Evolutionary conservation across 1,140 invertebrate genomes (phyloP).

Genomic region (Drosophila burlai): DNA sequence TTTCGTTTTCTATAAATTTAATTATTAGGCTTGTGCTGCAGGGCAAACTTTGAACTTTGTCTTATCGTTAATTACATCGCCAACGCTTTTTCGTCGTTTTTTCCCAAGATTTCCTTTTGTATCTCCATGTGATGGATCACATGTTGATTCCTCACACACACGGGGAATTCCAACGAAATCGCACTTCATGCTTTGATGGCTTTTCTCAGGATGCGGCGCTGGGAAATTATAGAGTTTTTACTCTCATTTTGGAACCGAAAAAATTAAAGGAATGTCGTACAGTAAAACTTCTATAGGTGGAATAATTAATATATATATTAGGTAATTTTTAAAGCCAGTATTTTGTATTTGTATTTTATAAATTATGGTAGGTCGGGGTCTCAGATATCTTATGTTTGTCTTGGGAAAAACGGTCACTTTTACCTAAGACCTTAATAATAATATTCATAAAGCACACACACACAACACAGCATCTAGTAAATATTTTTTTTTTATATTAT

Average conservation of each 20-base stretch:
- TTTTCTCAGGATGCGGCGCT: slow-evolving; percentile 60
- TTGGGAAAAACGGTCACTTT: too few relatives aligned
- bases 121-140: slow-evolving; percentile 62
- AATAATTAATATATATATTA: background rate
- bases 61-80: slow-evolving; percentile 78
- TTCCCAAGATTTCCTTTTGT: slow-evolving; percentile 63
- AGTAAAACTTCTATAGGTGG: background rate
- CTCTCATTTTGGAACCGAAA: slow-evolving; percentile 15
- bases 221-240: slow-evolving; percentile 58
- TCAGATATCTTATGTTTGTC: too few relatives aligned
- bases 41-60: slow-evolving; percentile 59
- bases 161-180: slow-evolving; percentile 71
- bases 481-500: background rate
- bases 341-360: background rate
- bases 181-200: slow-evolving; percentile 70
- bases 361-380: too few relatives aligned
- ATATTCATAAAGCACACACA: too few relatives aligned
- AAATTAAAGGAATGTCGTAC: background rate
- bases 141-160: background rate
- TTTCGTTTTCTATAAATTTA: slow-evolving; percentile 69
- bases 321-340: background rate
- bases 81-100: slow-evolving; percentile 73
- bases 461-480: too few relatives aligned
- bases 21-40: slow-evolving; percentile 56
- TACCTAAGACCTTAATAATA: too few relatives aligned